A percentile compares a stretch with the other conserved stretches of the same genome.
These are phyloP conservation scores for Tholera decimalis DNA, from an alignment of 2,888 invertebrate genomes.

Conservation along the genomic window DNA sequence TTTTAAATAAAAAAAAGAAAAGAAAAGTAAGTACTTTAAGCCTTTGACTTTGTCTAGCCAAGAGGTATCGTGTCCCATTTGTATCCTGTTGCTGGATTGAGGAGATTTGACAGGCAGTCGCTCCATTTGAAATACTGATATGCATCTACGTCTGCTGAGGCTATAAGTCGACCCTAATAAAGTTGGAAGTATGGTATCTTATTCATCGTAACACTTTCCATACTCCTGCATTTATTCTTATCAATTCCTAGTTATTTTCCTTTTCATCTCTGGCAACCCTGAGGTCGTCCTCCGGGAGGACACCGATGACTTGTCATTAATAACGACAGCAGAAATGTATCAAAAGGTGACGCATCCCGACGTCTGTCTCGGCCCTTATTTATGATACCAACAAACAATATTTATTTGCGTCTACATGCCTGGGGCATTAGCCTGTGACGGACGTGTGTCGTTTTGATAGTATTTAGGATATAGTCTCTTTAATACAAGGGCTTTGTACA, in stretches of 20 bases:
- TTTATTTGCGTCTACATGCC: slow-evolving; percentile 75
- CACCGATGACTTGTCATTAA: slow-evolving; percentile 92
- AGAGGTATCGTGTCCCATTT: too few species aligned
- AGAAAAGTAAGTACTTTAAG: too few species aligned
- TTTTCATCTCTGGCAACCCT: slow-evolving; percentile 79
- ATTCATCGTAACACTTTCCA: too few species aligned
- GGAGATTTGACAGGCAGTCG: too few species aligned
- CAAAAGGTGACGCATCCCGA: slow-evolving; percentile 91
- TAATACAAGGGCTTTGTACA: neutral
- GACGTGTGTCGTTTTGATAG: slow-evolving; percentile 59
- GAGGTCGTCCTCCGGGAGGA: slow-evolving; percentile 82
- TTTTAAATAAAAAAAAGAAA: too few species aligned
- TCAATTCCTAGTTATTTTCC: neutral
- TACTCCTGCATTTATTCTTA: too few species aligned
- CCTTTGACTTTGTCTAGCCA: too few species aligned
- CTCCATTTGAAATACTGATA: too few species aligned
- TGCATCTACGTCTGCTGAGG: too few species aligned
- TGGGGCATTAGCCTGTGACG: slow-evolving; percentile 61
- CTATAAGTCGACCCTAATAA: too few species aligned
- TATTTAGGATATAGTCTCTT: slow-evolving; percentile 9
- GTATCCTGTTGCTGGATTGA: too few species aligned
- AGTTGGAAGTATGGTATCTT: too few species aligned
- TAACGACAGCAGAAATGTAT: slow-evolving; percentile 92
- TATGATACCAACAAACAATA: slow-evolving; percentile 89
- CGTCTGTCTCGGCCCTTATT: slow-evolving; percentile 89